Percentiles rank a stretch among this genome's conserved stretches.
Evolutionary conservation across 2,888 invertebrate species (phyloP).

Genomic region (Eulithis prunata): DNA sequence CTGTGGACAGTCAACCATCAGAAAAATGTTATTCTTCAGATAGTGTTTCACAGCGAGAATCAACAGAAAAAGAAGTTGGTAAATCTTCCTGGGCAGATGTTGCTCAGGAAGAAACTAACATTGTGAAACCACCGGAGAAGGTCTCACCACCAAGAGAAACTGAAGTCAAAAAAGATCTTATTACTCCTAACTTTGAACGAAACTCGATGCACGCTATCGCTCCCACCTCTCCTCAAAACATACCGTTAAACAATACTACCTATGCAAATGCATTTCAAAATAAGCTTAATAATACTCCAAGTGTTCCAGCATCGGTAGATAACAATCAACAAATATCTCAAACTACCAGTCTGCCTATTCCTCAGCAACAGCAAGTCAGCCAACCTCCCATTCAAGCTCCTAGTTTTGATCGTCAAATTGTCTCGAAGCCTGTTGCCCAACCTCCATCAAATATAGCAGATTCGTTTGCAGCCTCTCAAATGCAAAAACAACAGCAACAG

Average conservation of each 20-base stretch:
- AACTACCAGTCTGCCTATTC: conserved; percentile 46
- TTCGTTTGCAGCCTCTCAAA: conserved; percentile 51
- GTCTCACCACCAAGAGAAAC: conserved; percentile 49
- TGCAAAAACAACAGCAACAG: conserved; percentile 53
- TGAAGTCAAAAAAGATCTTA: conserved; percentile 42
- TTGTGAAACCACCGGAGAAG: conserved; percentile 55
- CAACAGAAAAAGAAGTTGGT: conserved; percentile 73
- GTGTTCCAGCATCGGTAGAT: conserved; percentile 48
- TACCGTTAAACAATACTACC: conserved; percentile 37
- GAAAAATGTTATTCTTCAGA: conserved; percentile 80
- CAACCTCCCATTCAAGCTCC: conserved; percentile 50
- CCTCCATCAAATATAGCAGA: conserved; percentile 53
- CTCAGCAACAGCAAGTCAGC: conserved; percentile 52
- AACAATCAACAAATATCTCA: conserved; percentile 56
- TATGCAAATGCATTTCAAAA: conserved; percentile 48
- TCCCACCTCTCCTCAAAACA: conserved; percentile 37
- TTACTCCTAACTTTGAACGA: conserved; percentile 41
- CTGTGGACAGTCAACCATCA: conserved; percentile 67
- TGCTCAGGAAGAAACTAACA: conserved; percentile 68
- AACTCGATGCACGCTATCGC: conserved; percentile 42
- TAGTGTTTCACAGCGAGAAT: conserved; percentile 72
- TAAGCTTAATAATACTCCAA: conserved; percentile 53
- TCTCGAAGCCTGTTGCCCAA: conserved; percentile 48
- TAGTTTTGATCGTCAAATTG: conserved; percentile 54
- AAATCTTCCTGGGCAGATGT: conserved; percentile 80